Evolutionary conservation across 2,888 invertebrate genomes (phyloP).

Genomic region (Drosophila anomelani): DNA sequence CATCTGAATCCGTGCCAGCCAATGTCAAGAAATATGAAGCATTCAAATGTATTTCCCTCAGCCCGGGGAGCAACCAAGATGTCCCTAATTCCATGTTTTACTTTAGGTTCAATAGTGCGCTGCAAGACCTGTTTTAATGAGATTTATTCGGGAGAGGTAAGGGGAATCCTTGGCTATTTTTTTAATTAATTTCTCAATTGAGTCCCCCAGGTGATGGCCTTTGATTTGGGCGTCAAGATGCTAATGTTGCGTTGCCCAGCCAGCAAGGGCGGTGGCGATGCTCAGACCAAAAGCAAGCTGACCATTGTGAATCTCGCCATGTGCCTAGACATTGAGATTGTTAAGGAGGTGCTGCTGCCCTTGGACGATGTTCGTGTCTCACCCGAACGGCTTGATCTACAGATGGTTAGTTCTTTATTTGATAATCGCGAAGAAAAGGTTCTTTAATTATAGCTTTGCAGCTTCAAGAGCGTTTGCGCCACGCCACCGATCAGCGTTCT

Average conservation of each 20-base stretch:
- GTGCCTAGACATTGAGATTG: slow-evolving; percentile 49
- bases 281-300: slow-evolving; percentile 16
- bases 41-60: background rate
- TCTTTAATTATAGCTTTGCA: background rate
- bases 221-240: slow-evolving; percentile 53
- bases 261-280: slow-evolving; percentile 29
- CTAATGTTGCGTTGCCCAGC: slow-evolving; percentile 36
- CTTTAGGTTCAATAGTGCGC: slow-evolving; percentile 25
- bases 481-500: slow-evolving; percentile 27
- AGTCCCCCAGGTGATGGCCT: slow-evolving; percentile 45
- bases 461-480: slow-evolving; percentile 42
- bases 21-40: background rate
- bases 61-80: background rate
- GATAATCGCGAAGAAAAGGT: background rate
- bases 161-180: background rate
- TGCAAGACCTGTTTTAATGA: slow-evolving; percentile 36
- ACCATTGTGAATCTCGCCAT: slow-evolving; percentile 54
- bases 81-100: slow-evolving; percentile 32
- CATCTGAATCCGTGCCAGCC: background rate
- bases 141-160: slow-evolving; percentile 18
- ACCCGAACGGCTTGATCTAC: slow-evolving; percentile 42
- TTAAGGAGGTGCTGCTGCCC: slow-evolving; percentile 46
- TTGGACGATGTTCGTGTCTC: background rate
- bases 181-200: background rate
- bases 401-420: slow-evolving; percentile 12